These are phyloP conservation scores for Himalopsyche phryganea DNA, from an alignment of 1,140 invertebrate genomes.

Conservation along the genomic window DNA sequence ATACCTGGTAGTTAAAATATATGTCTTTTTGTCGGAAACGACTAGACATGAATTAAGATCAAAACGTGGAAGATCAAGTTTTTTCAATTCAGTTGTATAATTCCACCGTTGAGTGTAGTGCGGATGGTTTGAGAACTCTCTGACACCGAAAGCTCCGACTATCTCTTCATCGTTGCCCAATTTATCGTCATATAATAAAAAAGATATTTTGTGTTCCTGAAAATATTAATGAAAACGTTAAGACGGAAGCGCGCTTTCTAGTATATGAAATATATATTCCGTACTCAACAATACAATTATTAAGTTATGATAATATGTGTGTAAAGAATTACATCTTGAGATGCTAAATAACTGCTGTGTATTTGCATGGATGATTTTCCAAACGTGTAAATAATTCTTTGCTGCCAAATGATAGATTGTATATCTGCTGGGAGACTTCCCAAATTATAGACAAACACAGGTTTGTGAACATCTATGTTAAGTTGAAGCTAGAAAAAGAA, in stretches of 20 bases:
- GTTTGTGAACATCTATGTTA: slow-evolving; percentile 19
- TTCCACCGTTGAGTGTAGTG: slow-evolving; percentile 18
- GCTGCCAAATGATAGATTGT: slow-evolving; percentile 23
- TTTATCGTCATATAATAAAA: slow-evolving; percentile 26
- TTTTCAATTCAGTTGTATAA: slow-evolving; percentile 15
- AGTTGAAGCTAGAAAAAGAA: slow-evolving; percentile 25
- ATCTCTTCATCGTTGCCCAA: slow-evolving; percentile 26
- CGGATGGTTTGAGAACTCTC: slow-evolving; percentile 10
- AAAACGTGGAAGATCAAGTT: slow-evolving; percentile 25
- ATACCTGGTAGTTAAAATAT: slow-evolving; percentile 22
- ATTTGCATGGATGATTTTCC: slow-evolving; percentile 22
- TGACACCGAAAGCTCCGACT: slow-evolving; percentile 16
- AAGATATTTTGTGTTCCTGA: slow-evolving; percentile 22
- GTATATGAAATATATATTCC: no score
- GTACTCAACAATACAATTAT: no score
- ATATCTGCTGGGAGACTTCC: slow-evolving; percentile 19
- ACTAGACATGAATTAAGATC: slow-evolving; percentile 23
- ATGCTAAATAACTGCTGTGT: slow-evolving; percentile 26
- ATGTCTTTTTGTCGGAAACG: slow-evolving; percentile 26
- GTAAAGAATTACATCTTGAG: slow-evolving; percentile 16
- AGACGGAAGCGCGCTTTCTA: no score
- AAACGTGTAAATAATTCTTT: slow-evolving; percentile 26
- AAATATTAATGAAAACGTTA: slow-evolving; percentile 3
- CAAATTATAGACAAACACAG: slow-evolving; percentile 19
- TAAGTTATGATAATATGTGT: background rate